Base-by-base conservation (phyloP, 1,140 invertebrate genomes). In the Pachypeltis micranthus region DNA sequence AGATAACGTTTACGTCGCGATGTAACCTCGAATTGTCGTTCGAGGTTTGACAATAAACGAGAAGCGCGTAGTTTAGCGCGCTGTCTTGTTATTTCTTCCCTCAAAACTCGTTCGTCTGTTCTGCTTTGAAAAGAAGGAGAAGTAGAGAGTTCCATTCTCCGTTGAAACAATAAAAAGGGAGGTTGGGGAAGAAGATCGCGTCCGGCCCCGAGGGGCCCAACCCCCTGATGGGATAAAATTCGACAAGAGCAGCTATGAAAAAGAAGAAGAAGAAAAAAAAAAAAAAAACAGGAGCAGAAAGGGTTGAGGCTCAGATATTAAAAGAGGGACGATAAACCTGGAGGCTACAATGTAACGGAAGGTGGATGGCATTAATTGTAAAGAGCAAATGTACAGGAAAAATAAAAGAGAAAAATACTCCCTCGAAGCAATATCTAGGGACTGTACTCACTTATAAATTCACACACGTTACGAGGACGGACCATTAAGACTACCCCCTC, bases 321-420 rank as follows among this genome's bases (percentile, higher is more conserved):
- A 56, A 56, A 56, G 25, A 25, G 23, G 54, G 25, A 56, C 25
- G 54, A 56, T 56, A 56, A 56, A 25, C 54, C 25, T 56, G 25
- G 23, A 24, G 25, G 54, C 31, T 39, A 56, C 54, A 56, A 56
- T 25, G 54, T 56, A 56, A 56, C 54, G 54, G 54, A 56, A 56
- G 54, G 54, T 24, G 25, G 54, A 25, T 24, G 54, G 54, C 54
- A 56, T 56, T 56, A 56, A 56, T 56, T 56, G 54, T 56, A 56
- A 56, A 56, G 54, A 56, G 54, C 54, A 56, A 56, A 56, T 56
- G 25, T 56, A 56, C 21, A 56, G 25, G 26, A 56, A 56, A 24
- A 56, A 56, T 24, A 1, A 7, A 2, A 14, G 54, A 56, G 25
- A 39, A 39, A 39, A 39, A 39, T 10, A 10, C 31, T 25, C 54